Conservation (phyloP, 2,888 invertebrate species). For the Spicauda simplicius region DNA sequence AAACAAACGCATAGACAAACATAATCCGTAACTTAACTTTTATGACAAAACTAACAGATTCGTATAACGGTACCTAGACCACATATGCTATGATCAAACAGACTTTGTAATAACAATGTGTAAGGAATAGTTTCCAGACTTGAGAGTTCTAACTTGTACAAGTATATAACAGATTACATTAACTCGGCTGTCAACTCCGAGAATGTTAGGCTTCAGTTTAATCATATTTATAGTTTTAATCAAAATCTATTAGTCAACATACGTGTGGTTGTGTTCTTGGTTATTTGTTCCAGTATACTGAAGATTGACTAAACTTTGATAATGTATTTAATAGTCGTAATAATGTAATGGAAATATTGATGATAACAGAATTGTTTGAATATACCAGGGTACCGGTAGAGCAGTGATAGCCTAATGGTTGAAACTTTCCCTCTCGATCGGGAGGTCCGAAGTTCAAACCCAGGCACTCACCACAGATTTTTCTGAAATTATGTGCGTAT, state of each 20-base stretch:
- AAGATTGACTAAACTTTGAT: background rate
- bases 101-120: slow-evolving; percentile 61
- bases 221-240: background rate
- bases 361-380: too few species aligned
- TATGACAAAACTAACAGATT: too few species aligned
- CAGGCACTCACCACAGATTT: too few species aligned
- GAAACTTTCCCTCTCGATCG: too few species aligned
- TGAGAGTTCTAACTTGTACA: background rate
- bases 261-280: background rate
- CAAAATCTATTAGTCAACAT: background rate
- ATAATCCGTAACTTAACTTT: too few species aligned
- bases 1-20: too few species aligned
- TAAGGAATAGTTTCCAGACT: slow-evolving; percentile 63
- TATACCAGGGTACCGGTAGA: too few species aligned
- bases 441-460: too few species aligned
- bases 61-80: background rate
- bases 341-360: too few species aligned
- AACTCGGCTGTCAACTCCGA: background rate
- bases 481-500: too few species aligned
- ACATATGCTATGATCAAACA: slow-evolving; percentile 2
- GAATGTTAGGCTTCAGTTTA: background rate
- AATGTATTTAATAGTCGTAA: too few species aligned
- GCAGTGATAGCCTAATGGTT: too few species aligned
- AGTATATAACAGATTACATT: background rate
- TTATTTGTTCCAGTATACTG: background rate